Base-by-base conservation (phyloP, 1,140 invertebrate genomes). In the Proctacanthus coquilletti region DNA sequence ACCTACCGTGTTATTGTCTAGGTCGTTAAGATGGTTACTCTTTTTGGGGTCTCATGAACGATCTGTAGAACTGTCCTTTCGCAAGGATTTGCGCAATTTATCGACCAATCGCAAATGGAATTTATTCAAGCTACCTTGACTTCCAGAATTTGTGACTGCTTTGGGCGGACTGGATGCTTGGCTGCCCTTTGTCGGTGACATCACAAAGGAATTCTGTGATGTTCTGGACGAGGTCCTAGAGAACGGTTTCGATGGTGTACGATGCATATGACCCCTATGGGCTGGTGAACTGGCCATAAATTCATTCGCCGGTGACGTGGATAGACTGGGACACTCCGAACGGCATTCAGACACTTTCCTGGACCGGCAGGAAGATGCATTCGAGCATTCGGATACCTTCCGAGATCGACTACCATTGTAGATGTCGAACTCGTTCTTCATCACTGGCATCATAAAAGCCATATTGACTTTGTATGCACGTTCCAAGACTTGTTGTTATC, bases 391-490 rank as follows among this genome's bases (percentile, higher is more conserved):
- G 6, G 80, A 84, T 17, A 71, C 70, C 19, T 77, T 69, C 37
- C 81, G 66, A 40, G 70, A 72, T 36, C 81, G 70, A 59, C 80
- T 78, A 40, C 76, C 78, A 64, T 84, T 83, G 68, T 89, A 89
- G 57, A 89, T 87, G 57, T 89, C 81, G 70, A 81, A 88, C 62
- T 88, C 82, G 63, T 88, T 88, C 70, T 86, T 87, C 59, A 89
- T 75, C 43, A 89, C 83, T 25, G 84, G 84, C 80, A 87, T 86
- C 84, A 88, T 87, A 64, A 88, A 88, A 66, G 84, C 84, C 84
- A 88, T 88, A 58, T 70, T 53, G 45, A n/a, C n/a, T n/a, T n/a
- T n/a, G n/a, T 9, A 27, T 27, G n/a, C n/a, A n/a, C n/a, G n/a
- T n/a, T n/a, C n/a, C n/a, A n/a, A n/a, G n/a, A n/a, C n/a, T n/a